Evolutionary conservation across 2,113 vertebrate genomes (phyloP), one percentile per base, ranked within the genome.

Genomic region (Sceloporus tristichus): DNA sequence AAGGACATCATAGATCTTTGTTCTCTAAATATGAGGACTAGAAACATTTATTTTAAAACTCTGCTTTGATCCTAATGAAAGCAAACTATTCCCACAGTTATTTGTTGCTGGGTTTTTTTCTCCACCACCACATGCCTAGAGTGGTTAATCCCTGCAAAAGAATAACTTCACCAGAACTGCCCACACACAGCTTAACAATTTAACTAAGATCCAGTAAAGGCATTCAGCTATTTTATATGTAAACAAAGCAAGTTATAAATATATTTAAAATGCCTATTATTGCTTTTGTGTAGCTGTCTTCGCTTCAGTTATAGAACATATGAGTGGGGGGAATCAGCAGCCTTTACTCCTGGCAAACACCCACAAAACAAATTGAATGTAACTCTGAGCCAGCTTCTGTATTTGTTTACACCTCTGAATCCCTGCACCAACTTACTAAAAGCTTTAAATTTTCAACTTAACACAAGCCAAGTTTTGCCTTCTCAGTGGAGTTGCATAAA

Each of bases 341-440:
- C 54, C 86, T 81, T 65, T 59, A 13, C 42, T 87, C 38, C 71
- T 56, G 25, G 62, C 91, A 92, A 91, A 38, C 40, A 87, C 92
- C 88, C 89, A 85, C 29, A 90, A 27, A 34, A 23, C n/a, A 82
- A 83, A 88, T 90, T 84, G 79, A 82, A 85, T 11, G 13, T 1
- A 84, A 54, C n/a, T 59, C 5, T 25, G 13, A 40, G 42, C 27
- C 21, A 93, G 90, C 77, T 13, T 75, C 74, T 85, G n/a, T 38
- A 91, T 85, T 91, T 2, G 9, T 85, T 92, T 78, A 71, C 27
- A 86, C 13, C 78, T 8, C 34, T 48, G 48, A 4, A 90, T 70
- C 10, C 79, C 42, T 34, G 53, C 75, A 80, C 42, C 87, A 83
- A 79, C 23, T 89, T 5, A 68, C 38, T 91, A 90, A 75, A 89